phyloP scores from a whole-genome alignment of 2,113 vertebrate genomes.

The Aplodontia rufa region DNA sequence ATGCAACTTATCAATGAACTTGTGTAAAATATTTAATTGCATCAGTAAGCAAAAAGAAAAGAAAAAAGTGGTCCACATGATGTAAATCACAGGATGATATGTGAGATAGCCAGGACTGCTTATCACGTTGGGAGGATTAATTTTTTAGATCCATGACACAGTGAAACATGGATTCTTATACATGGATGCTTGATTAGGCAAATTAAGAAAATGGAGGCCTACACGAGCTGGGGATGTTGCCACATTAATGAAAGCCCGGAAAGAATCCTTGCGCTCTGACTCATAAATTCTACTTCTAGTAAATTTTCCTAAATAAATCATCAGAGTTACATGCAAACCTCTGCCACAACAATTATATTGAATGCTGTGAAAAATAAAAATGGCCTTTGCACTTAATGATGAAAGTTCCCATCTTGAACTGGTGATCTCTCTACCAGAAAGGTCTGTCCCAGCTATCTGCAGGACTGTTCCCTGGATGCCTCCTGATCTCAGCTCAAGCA shows the following conservation, averaged over 20 bases:
- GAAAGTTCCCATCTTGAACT: accelerated
- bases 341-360: not conserved
- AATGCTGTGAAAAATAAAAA: not conserved
- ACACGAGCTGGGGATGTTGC: not conserved
- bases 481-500: not conserved
- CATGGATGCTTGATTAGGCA: not conserved
- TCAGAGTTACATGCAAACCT: not conserved
- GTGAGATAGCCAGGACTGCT: too few species aligned
- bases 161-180: not conserved
- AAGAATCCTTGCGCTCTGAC: not conserved
- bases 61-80: accelerated
- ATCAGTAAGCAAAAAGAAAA: too few species aligned
- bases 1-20: not conserved
- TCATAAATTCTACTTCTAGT: not conserved
- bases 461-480: accelerated
- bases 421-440: too few species aligned
- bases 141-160: not conserved
- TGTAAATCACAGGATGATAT: accelerated
- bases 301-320: not conserved
- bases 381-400: accelerated
- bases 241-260: not conserved
- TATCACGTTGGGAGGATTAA: accelerated
- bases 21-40: accelerated
- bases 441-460: accelerated
- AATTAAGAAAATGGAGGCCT: not conserved